Percentiles rank a stretch among this genome's conserved stretches.
phyloP scores from a whole-genome alignment of 2,113 vertebrate species.

The Hepsetus odoe region DNA sequence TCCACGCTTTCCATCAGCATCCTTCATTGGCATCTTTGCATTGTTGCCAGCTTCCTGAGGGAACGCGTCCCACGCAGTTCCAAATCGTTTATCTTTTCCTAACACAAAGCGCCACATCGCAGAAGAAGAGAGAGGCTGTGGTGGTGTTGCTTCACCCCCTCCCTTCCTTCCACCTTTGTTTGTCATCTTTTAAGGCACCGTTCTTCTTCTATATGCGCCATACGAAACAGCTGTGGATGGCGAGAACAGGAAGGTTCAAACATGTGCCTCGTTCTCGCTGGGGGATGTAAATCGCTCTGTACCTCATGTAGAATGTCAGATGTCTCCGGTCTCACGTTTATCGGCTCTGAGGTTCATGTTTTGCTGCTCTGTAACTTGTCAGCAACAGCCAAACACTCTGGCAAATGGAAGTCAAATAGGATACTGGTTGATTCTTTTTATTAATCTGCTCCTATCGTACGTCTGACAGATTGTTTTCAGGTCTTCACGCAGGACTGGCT shows the following conservation, averaged over 20 bases:
- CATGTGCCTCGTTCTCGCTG: constrained; percentile 14
- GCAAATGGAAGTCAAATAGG: neutral
- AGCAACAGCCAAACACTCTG: neutral
- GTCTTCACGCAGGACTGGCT: neutral
- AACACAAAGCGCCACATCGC: constrained; percentile 63
- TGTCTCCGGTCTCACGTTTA: neutral
- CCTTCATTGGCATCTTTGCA: constrained; percentile 51
- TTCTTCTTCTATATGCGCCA: constrained; percentile 22
- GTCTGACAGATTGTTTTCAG: neutral
- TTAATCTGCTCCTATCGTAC: neutral
- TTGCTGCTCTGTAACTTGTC: constrained; percentile 32
- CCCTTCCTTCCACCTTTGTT: constrained; percentile 34
- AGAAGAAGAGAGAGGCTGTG: constrained; percentile 40
- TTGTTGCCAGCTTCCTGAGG: constrained; percentile 55
- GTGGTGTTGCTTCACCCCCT: constrained; percentile 30
- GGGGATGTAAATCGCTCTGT: constrained; percentile 35
- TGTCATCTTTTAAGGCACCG: constrained; percentile 40
- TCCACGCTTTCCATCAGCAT: constrained; percentile 1
- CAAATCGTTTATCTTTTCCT: constrained; percentile 61
- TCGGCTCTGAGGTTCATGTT: constrained; percentile 35
- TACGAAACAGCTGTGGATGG: neutral
- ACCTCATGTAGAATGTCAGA: constrained; percentile 37
- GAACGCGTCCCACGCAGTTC: constrained; percentile 60
- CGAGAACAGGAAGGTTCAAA: constrained; percentile 13
- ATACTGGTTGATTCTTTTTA: constrained; percentile 17